These are phyloP conservation scores for Terrapene triunguis DNA, from an alignment of 2,113 vertebrate species.

Conservation along the genomic window DNA sequence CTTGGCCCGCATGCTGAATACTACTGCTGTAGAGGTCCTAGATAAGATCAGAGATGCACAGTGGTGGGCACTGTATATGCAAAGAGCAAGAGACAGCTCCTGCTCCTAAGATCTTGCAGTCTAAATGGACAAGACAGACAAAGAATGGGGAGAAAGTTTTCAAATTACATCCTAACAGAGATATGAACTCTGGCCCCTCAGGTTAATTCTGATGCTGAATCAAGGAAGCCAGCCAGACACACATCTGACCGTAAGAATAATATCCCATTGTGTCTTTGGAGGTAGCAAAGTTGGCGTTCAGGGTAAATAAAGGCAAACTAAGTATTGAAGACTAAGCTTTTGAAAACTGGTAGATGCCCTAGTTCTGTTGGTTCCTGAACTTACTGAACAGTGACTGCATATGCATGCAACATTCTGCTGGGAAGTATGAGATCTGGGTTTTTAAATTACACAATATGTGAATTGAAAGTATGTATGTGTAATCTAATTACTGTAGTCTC, in stretches of 20 bases:
- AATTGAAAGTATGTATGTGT: not conserved
- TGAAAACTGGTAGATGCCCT: not conserved
- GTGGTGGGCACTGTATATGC: not conserved
- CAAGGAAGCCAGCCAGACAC: not conserved
- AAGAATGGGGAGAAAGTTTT: not conserved
- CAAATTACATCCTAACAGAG: not conserved
- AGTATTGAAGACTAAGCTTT: not conserved
- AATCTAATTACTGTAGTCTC: not conserved
- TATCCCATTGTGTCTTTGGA: not conserved
- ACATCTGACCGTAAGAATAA: not conserved
- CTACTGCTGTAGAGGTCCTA: not conserved
- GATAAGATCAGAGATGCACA: not conserved
- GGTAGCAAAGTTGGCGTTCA: not conserved
- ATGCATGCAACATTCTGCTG: rapidly evolving
- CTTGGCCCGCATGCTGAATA: not conserved
- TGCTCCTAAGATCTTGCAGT: not conserved
- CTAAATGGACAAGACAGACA: not conserved
- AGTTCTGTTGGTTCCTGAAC: not conserved
- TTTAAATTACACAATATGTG: rapidly evolving
- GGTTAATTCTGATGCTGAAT: not conserved
- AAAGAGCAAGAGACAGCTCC: not conserved
- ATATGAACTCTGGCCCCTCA: not conserved
- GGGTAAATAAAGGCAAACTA: not conserved
- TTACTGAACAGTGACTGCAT: not conserved
- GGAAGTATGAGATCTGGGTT: not conserved